Evolutionary conservation across 2,797 vertebrate genomes (phyloP).

Genomic region (Sebastes steindachneri): DNA sequence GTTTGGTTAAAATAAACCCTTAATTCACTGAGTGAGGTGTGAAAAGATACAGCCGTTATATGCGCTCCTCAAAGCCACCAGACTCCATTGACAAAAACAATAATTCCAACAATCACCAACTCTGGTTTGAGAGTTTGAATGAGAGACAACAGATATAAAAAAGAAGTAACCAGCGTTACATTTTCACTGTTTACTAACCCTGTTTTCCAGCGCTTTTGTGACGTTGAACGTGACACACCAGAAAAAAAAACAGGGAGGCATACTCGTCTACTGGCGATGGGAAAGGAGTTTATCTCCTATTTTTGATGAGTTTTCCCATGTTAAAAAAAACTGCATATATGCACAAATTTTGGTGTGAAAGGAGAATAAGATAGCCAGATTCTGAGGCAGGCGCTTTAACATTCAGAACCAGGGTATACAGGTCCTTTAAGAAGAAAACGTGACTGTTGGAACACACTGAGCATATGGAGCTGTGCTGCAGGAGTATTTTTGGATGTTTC

Average conservation of each 20-base stretch:
- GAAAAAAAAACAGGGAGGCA: background rate
- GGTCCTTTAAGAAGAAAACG: background rate
- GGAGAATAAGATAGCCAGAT: background rate
- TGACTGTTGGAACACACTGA: background rate
- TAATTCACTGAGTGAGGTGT: background rate
- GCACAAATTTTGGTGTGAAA: background rate
- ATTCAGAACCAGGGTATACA: background rate
- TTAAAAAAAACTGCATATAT: background rate
- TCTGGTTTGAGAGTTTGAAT: background rate
- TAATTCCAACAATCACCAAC: no score
- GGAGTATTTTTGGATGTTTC: background rate
- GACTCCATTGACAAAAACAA: no score
- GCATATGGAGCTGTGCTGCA: background rate
- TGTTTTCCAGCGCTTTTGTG: background rate
- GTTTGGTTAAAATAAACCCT: background rate
- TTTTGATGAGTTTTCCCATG: background rate
- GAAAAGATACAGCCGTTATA: background rate
- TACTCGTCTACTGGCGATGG: background rate
- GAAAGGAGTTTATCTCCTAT: background rate
- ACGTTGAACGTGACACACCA: background rate
- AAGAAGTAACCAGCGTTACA: accelerated
- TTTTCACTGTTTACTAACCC: background rate
- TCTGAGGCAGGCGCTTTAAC: background rate
- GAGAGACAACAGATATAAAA: background rate
- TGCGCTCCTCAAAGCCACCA: background rate